Conservation (phyloP, 2,797 vertebrate genomes). For the Phoebastria nigripes region DNA sequence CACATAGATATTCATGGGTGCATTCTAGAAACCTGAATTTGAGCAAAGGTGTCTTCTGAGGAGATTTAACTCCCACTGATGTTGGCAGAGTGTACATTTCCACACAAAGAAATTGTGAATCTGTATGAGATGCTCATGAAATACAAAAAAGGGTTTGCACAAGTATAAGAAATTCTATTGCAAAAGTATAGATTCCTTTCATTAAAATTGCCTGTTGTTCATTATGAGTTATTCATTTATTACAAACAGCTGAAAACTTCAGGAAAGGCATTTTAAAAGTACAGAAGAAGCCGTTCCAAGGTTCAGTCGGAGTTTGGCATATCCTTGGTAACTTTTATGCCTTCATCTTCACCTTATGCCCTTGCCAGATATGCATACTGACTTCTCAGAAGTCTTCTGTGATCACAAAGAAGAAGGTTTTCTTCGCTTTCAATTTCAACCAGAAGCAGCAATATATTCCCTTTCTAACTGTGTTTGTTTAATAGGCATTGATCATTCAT, state of each 20-base stretch:
- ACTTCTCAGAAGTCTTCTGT: not conserved
- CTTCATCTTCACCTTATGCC: not conserved
- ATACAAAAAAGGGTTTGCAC: not conserved
- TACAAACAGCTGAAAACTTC: not conserved
- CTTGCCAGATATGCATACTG: not conserved
- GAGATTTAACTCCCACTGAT: not conserved
- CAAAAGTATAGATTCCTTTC: not conserved
- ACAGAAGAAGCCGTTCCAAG: not conserved
- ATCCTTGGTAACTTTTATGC: not conserved
- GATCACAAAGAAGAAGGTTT: not conserved
- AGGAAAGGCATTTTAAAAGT: not conserved
- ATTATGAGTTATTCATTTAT: not conserved
- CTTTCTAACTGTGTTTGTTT: not conserved
- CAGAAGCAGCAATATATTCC: not conserved
- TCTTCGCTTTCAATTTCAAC: not conserved
- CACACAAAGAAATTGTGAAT: not conserved
- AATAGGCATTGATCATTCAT: not conserved
- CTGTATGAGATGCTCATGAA: not conserved
- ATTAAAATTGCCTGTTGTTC: not conserved
- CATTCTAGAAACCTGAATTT: not conserved
- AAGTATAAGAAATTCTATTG: not conserved
- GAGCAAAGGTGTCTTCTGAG: not conserved
- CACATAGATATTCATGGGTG: not conserved
- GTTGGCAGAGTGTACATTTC: not conserved
- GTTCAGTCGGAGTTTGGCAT: not conserved